Evolutionary conservation across 2,797 vertebrate genomes (phyloP).

Genomic region (Peromyscus attwateri): DNA sequence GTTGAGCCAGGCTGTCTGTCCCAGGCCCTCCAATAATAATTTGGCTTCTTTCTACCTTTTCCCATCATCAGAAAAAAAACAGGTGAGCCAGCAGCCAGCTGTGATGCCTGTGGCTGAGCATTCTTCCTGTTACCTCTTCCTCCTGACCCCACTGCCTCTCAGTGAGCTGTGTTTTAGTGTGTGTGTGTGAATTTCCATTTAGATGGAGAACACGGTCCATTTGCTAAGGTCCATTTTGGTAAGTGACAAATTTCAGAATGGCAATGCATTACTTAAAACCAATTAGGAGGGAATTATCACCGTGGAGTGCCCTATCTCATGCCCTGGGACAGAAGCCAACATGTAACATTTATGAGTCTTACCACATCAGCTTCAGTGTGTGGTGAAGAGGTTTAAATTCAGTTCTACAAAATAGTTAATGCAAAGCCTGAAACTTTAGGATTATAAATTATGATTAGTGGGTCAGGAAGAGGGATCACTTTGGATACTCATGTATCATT

Average conservation of each 20-base stretch:
- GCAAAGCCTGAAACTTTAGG: not conserved
- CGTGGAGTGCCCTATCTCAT: not conserved
- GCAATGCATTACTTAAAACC: constrained; percentile 72
- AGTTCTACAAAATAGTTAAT: constrained; percentile 9
- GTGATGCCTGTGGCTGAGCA: not conserved
- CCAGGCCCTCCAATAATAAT: rapidly evolving
- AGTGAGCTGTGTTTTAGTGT: not conserved
- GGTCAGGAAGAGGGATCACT: not conserved
- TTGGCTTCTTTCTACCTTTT: not conserved
- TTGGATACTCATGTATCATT: not conserved
- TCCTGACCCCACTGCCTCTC: not conserved
- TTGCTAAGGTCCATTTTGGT: constrained; percentile 64
- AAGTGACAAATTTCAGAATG: constrained; percentile 69
- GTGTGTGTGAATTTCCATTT: constrained; percentile 61
- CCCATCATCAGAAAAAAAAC: not conserved
- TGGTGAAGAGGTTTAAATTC: constrained; percentile 1
- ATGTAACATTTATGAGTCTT: not conserved
- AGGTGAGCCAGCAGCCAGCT: rapidly evolving
- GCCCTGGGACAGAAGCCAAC: constrained; percentile 57
- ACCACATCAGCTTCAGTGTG: not conserved
- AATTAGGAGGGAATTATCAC: constrained; percentile 71
- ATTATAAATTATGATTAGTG: not conserved
- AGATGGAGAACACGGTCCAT: constrained; percentile 62
- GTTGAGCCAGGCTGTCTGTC: not conserved
- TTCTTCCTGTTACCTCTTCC: not conserved